Percentiles rank a stretch among this genome's conserved stretches.
These are phyloP conservation scores for Temnothorax nylanderi DNA, from an alignment of 1,140 invertebrate genomes.

Conservation along the genomic window DNA sequence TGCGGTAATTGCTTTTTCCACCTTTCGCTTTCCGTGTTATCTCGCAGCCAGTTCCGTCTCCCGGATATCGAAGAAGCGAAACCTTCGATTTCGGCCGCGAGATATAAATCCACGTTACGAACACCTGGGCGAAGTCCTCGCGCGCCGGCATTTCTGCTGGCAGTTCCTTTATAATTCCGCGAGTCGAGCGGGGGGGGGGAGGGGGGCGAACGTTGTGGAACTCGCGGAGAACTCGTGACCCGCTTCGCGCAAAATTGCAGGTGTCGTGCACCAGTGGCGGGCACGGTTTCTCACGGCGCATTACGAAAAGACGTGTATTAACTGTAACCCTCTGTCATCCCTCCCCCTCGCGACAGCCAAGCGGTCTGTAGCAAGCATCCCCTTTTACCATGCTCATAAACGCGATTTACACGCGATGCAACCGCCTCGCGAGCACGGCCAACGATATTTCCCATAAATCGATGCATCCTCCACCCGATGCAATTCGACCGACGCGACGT, in stretches of 20 bases:
- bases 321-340: constrained; percentile 50
- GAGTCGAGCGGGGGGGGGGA: background rate
- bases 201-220: background rate
- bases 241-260: constrained; percentile 51
- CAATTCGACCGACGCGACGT: constrained; percentile 33
- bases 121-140: constrained; percentile 12
- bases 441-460: constrained; percentile 43
- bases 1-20: constrained; percentile 7
- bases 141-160: constrained; percentile 1
- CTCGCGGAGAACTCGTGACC: constrained; percentile 34
- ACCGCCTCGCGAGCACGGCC: background rate
- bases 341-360: background rate
- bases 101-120: constrained; percentile 34
- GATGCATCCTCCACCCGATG: constrained; percentile 19
- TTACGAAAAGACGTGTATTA: constrained; percentile 57
- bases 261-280: constrained; percentile 45
- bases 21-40: background rate
- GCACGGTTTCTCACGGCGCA: constrained; percentile 49
- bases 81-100: constrained; percentile 5
- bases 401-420: constrained; percentile 43
- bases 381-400: constrained; percentile 41
- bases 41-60: background rate
- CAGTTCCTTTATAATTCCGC: constrained; percentile 51
- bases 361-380: background rate
- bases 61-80: constrained; percentile 13